Conservation (phyloP, 2,888 invertebrate species). For the Fabriciana adippe region DNA sequence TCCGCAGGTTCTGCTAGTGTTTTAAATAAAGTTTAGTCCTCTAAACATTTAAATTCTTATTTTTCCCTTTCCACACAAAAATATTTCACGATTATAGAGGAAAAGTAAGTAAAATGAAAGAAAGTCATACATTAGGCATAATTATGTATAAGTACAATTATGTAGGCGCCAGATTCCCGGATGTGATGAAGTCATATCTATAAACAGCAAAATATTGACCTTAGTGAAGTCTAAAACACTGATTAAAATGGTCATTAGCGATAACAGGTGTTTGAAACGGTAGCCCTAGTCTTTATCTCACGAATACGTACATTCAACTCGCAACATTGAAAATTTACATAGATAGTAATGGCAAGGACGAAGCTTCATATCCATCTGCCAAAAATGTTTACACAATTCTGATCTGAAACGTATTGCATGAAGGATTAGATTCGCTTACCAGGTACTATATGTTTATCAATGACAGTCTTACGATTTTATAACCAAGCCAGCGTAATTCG, state of each 20-base stretch:
- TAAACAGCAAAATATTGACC: constrained; percentile 7
- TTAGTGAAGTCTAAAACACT: not conserved
- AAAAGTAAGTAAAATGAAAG: too few species aligned
- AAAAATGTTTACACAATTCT: constrained; percentile 25
- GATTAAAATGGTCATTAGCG: constrained; percentile 19
- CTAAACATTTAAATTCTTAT: too few species aligned
- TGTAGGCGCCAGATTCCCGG: too few species aligned
- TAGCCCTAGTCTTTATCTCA: constrained; percentile 56
- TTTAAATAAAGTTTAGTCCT: too few species aligned
- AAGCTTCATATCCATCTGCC: constrained; percentile 23
- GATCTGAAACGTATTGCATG: not conserved
- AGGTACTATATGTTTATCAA: not conserved
- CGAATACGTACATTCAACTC: constrained; percentile 68
- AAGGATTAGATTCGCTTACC: constrained; percentile 20
- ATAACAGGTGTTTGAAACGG: constrained; percentile 20
- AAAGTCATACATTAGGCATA: too few species aligned
- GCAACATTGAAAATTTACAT: constrained; percentile 58
- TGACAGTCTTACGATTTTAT: not conserved
- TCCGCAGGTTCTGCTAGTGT: too few species aligned
- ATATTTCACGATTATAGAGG: too few species aligned
- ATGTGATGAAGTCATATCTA: not conserved
- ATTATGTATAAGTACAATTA: too few species aligned
- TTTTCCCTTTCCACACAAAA: too few species aligned
- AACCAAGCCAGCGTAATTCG: not conserved
- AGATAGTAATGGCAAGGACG: constrained; percentile 48